phyloP scores from a whole-genome alignment of 2,888 invertebrate genomes.

The Xestia ashworthii region DNA sequence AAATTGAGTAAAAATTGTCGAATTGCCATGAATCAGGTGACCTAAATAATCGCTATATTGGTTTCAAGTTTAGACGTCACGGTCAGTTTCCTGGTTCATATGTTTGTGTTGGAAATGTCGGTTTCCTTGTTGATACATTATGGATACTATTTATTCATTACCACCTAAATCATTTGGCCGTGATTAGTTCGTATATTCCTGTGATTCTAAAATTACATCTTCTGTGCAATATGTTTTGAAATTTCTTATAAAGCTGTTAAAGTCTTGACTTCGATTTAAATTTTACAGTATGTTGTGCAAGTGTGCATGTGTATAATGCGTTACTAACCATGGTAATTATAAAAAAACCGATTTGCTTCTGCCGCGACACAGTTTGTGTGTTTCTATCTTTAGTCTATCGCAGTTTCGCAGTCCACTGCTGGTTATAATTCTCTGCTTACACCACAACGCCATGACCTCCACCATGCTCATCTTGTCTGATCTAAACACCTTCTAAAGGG shows the following conservation, averaged over 20 bases:
- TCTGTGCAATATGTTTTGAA: neutral
- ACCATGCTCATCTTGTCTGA: neutral
- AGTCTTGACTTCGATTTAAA: neutral
- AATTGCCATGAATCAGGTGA: neutral
- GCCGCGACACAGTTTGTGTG: neutral
- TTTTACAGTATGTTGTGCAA: neutral
- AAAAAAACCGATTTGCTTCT: neutral
- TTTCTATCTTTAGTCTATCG: neutral
- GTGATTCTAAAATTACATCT: neutral
- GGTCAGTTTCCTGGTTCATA: conserved; percentile 4
- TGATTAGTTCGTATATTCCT: neutral
- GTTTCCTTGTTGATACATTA: conserved; percentile 18
- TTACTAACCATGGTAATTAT: neutral
- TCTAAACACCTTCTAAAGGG: neutral
- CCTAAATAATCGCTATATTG: conserved; percentile 1
- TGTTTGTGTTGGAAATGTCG: conserved; percentile 11
- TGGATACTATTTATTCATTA: neutral
- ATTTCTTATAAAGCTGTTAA: neutral
- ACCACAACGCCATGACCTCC: neutral
- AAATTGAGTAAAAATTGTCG: too few relatives aligned
- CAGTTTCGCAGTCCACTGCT: neutral
- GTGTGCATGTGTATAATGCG: neutral
- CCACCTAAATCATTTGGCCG: too few relatives aligned
- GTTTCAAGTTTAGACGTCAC: conserved; percentile 11
- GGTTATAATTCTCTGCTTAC: neutral